A percentile compares a stretch with the other conserved stretches of the same genome.
These are phyloP conservation scores for Gymnocheta viridis DNA, from an alignment of 2,888 invertebrate species.

Conservation along the genomic window DNA sequence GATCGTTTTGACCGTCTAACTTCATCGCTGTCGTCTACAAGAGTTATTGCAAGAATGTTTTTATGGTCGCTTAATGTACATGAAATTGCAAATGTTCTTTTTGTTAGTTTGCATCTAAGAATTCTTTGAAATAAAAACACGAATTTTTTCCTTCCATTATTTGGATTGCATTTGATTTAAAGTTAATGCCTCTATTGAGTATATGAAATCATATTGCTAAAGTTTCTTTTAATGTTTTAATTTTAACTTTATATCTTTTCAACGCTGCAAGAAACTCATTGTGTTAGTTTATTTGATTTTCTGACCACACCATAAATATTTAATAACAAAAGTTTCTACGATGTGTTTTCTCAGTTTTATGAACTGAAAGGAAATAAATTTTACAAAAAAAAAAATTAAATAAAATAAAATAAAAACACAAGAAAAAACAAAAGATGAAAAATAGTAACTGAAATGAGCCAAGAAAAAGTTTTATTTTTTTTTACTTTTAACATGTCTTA, in stretches of 20 bases:
- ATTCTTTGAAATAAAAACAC: neutral
- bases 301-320: slow-evolving; percentile 39
- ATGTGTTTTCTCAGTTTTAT: slow-evolving; percentile 42
- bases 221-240: slow-evolving; percentile 51
- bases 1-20: too few relatives aligned
- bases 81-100: too few relatives aligned
- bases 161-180: neutral
- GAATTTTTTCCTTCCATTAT: neutral
- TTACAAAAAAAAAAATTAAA: neutral
- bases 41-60: too few relatives aligned
- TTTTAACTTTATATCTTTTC: slow-evolving; percentile 35
- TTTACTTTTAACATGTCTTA: slow-evolving; percentile 2
- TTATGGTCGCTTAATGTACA: too few relatives aligned
- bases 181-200: neutral
- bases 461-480: slow-evolving; percentile 37
- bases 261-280: neutral
- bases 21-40: too few relatives aligned
- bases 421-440: neutral
- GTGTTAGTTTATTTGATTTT: slow-evolving; percentile 22
- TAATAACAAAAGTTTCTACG: slow-evolving; percentile 31
- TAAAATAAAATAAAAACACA: neutral
- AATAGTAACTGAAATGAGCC: neutral
- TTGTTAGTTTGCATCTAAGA: neutral
- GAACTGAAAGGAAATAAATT: too few relatives aligned
- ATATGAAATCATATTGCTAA: slow-evolving; percentile 12